Evolutionary conservation across 30 jellyfish, hydroid and myxozoan species (phyloP).

Genomic region (Sanderia malayensis): DNA sequence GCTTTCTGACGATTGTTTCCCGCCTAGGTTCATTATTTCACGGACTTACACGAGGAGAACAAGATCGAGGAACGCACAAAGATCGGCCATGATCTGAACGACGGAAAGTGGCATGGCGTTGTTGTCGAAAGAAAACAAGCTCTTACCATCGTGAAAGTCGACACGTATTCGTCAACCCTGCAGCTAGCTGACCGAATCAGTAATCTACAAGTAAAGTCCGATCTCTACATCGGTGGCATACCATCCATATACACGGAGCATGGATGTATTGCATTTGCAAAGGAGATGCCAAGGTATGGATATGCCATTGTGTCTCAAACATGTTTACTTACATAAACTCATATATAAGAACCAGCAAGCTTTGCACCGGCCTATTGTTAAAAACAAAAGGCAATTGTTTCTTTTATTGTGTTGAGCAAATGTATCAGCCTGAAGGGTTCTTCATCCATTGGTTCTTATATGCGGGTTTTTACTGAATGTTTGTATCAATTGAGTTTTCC

Average conservation of each 20-base stretch:
- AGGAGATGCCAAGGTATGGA: constrained; percentile 31
- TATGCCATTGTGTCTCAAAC: too few species aligned
- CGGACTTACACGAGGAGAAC: constrained; percentile 44
- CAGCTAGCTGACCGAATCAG: constrained; percentile 28
- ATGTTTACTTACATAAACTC: too few species aligned
- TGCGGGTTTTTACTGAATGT: too few species aligned
- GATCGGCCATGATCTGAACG: constrained; percentile 30
- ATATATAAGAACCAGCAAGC: too few species aligned
- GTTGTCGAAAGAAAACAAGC: constrained; percentile 37
- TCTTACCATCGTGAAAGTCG: constrained; percentile 24
- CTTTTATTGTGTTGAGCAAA: too few species aligned
- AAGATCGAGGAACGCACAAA: constrained; percentile 34
- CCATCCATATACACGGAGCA: constrained; percentile 25
- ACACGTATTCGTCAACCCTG: constrained; percentile 20
- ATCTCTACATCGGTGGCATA: constrained; percentile 51
- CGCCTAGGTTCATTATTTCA: constrained; percentile 40
- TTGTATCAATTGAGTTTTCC: too few species aligned
- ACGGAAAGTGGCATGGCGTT: constrained; percentile 56
- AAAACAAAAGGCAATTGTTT: too few species aligned
- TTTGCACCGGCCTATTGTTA: too few species aligned
- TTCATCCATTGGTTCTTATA: too few species aligned
- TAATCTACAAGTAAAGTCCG: constrained; percentile 27
- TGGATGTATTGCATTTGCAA: constrained; percentile 11
- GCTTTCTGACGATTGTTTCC: too few species aligned
- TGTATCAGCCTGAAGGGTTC: too few species aligned